Evolutionary conservation across 2,888 invertebrate species (phyloP).

Genomic region (Flexamia atlantica): DNA sequence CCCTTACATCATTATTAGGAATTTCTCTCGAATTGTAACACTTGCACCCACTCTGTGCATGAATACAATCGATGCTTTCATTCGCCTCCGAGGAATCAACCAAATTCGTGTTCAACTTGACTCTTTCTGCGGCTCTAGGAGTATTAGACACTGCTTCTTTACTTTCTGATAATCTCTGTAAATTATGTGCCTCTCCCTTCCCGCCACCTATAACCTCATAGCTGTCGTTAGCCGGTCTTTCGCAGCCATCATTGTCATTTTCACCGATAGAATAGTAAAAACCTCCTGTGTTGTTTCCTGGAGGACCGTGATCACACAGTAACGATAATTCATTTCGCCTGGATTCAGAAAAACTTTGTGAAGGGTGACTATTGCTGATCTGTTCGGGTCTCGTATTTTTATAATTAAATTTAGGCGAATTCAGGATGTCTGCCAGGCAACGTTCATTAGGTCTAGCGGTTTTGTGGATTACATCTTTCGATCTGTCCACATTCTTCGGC

Average conservation of each 20-base stretch:
- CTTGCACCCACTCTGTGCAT: conserved; percentile 43
- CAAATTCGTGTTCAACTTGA: conserved; percentile 51
- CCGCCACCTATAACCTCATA: conserved; percentile 36
- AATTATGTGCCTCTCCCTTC: conserved; percentile 21
- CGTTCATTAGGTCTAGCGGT: conserved; percentile 49
- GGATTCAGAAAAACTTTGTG: conserved; percentile 26
- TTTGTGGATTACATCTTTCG: conserved; percentile 36
- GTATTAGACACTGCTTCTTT: conserved; percentile 46
- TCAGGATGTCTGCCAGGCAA: conserved; percentile 54
- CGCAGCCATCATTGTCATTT: conserved; percentile 48
- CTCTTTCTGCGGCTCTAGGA: conserved; percentile 43
- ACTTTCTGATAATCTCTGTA: conserved; percentile 36
- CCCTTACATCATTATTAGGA: conserved; percentile 22
- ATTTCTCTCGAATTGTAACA: conserved; percentile 35
- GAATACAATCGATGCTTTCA: conserved; percentile 44
- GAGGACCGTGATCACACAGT: conserved; percentile 24
- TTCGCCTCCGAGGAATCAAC: conserved; percentile 37
- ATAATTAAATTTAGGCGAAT: conserved; percentile 58
- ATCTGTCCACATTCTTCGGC: conserved; percentile 37
- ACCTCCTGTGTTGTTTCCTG: conserved; percentile 10
- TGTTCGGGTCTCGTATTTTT: conserved; percentile 30
- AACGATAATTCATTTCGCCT: conserved; percentile 49
- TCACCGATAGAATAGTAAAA: conserved; percentile 43
- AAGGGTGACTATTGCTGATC: conserved; percentile 4
- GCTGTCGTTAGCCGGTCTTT: conserved; percentile 32